A percentile compares a stretch with the other conserved stretches of the same genome.
Evolutionary conservation across 2,113 vertebrate species (phyloP).

Genomic region (Petaurus breviceps): DNA sequence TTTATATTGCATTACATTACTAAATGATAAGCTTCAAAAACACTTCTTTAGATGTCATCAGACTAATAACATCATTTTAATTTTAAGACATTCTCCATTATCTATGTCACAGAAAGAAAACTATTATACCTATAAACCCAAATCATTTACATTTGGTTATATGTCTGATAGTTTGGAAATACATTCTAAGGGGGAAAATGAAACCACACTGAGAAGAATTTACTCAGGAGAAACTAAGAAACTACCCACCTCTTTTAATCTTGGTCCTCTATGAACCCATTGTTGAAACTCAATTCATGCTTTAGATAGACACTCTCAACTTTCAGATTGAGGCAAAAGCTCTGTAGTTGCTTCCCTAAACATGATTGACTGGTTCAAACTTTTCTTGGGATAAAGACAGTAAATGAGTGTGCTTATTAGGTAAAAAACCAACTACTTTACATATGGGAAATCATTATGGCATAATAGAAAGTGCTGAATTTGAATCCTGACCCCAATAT

Average conservation of each 20-base stretch:
- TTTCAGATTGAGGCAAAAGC: slow-evolving; percentile 44
- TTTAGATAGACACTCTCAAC: slow-evolving; percentile 34
- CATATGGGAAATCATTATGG: not conserved
- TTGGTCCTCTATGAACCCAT: not conserved
- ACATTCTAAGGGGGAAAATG: slow-evolving; percentile 23
- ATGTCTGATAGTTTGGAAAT: slow-evolving; percentile 46
- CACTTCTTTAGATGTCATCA: not conserved
- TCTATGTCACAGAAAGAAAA: slow-evolving; percentile 17
- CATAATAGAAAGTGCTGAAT: not conserved
- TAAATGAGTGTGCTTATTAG: not conserved
- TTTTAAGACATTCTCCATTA: slow-evolving; percentile 43
- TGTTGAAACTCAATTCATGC: not conserved
- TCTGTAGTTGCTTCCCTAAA: slow-evolving; percentile 51
- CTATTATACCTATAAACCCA: slow-evolving; percentile 45
- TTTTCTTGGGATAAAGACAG: slow-evolving; percentile 42
- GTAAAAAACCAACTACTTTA: not conserved
- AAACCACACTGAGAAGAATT: not conserved
- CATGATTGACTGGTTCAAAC: slow-evolving; percentile 27
- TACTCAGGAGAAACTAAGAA: slow-evolving; percentile 25
- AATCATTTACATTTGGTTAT: slow-evolving; percentile 50
- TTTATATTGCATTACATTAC: slow-evolving; percentile 49
- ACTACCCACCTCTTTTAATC: not conserved
- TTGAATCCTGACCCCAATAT: not conserved
- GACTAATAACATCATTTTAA: not conserved
- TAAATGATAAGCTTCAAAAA: slow-evolving; percentile 47